Evolutionary conservation across 2,113 vertebrate species (phyloP), one percentile per base, ranked within the genome.

Genomic region (Rhinolophus sinicus): DNA sequence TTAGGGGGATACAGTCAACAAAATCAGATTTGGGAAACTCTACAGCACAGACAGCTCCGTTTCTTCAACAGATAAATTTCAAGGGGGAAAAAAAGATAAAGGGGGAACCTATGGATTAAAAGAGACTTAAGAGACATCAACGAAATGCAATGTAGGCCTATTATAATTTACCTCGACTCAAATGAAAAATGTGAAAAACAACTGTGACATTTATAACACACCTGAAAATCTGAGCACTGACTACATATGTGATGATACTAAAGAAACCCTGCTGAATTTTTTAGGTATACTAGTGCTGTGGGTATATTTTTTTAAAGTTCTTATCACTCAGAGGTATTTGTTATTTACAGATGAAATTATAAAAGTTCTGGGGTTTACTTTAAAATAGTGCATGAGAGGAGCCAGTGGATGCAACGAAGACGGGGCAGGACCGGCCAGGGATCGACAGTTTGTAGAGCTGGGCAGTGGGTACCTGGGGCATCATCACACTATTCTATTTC

Each of bases 151-250:
- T 14, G 5, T 35, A 52, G 50, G 44, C 35, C 22, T 89, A 67
- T 78, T 80, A 73, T 93, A 88, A 65, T 82, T 30, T 80, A 64
- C 67, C 62, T 83, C 64, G 50, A 91, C 58, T 95, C 47, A 90
- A 87, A 64, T 12, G 58, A 87, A 86, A 92, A 77, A 81, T 19
- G 33, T 54, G 40, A 62, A 67, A 38, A 73, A 56, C 18, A 82
- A 82, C 28, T 33, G 50, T 50, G 54, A 85, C 22, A 88, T 75
- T 38, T 72, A n/a, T 72, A 60, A 54, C 18, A 76, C 22, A 86
- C 80, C 0, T 93, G 33, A 94, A 88, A 84, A 72, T 69, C 8
- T 88, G 73, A 93, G 69, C 13, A 85, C 14, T 56, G 5, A 44
- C 13, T 67, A 78, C 28, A 1, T 47, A 54, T 73, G 67, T 82